A percentile compares a stretch with the other conserved stretches of the same genome.
Evolutionary conservation across 2,113 vertebrate species (phyloP).

Genomic region (Laterallus jamaicensis): DNA sequence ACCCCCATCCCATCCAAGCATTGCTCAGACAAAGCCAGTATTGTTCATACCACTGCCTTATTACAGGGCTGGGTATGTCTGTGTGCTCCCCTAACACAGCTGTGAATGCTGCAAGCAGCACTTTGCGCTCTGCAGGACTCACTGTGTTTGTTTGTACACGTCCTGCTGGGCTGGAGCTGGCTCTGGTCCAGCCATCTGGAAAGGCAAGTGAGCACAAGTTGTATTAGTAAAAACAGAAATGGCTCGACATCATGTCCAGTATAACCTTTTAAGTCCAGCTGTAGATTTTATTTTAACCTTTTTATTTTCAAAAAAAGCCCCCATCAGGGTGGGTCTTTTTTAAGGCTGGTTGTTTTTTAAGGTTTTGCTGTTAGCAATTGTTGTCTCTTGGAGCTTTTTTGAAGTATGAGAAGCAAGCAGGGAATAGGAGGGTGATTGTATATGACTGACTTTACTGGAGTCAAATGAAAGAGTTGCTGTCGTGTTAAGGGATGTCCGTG

Average conservation of each 20-base stretch:
- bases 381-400: neutral
- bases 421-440: neutral
- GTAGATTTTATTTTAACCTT: neutral
- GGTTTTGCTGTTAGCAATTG: neutral
- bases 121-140: neutral
- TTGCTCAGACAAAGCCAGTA: neutral
- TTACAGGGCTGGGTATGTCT: neutral
- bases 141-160: neutral
- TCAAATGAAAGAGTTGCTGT: neutral
- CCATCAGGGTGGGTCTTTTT: too few species aligned
- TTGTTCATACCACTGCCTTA: neutral
- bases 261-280: neutral
- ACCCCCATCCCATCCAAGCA: neutral
- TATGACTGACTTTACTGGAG: neutral
- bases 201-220: neutral
- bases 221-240: neutral
- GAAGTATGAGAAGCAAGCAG: neutral
- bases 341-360: too few species aligned
- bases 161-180: neutral
- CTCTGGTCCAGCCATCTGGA: neutral
- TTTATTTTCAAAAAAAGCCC: too few species aligned
- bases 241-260: rapidly evolving
- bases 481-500: neutral
- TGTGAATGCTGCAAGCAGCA: neutral
- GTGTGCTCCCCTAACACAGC: neutral